These are phyloP conservation scores for Geococcyx californianus DNA, from an alignment of 2,113 vertebrate species.

Conservation along the genomic window DNA sequence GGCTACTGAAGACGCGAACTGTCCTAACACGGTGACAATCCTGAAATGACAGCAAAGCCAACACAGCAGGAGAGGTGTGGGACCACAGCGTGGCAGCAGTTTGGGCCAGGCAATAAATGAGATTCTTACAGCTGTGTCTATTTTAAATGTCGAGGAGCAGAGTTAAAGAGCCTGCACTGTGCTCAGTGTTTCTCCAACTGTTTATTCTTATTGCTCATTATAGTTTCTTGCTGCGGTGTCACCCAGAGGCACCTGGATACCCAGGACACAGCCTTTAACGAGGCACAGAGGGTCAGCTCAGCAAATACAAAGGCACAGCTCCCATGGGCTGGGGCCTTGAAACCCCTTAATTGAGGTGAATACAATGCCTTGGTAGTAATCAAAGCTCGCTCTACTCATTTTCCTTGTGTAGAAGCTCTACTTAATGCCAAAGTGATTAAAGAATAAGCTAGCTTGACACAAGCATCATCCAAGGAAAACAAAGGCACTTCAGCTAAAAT, in stretches of 20 bases:
- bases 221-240: accelerated
- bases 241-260: neutral
- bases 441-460: neutral
- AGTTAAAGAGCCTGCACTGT: neutral
- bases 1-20: neutral
- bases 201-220: neutral
- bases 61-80: neutral
- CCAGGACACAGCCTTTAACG: neutral
- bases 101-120: neutral
- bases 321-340: neutral
- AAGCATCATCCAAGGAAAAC: neutral
- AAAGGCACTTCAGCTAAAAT: constrained; percentile 7
- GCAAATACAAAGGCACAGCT: neutral
- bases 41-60: neutral
- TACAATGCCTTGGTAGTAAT: neutral
- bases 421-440: neutral
- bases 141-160: neutral
- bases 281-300: neutral
- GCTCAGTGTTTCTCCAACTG: neutral
- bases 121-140: neutral
- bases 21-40: neutral
- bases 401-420: neutral
- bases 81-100: accelerated
- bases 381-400: neutral
- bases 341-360: neutral